phyloP scores from a whole-genome alignment of 1,140 invertebrate genomes.

The Elymnias hypermnestra region DNA sequence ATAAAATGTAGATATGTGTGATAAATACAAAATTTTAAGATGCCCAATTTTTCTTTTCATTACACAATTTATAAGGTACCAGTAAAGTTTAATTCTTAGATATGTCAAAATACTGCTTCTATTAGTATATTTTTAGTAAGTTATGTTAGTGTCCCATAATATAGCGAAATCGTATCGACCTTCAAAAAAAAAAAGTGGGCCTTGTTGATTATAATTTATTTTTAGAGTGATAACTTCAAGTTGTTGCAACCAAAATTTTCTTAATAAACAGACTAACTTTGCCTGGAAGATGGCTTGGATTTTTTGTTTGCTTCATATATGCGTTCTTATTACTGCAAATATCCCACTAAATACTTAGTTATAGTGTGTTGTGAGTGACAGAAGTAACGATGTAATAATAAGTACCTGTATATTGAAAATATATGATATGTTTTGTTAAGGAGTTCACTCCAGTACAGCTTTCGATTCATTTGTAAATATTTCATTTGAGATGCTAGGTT shows the following conservation, averaged over 20 bases:
- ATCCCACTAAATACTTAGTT: neutral
- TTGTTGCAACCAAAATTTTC: constrained; percentile 70
- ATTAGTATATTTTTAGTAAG: constrained; percentile 72
- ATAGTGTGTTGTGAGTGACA: neutral
- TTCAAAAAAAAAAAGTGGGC: constrained; percentile 52
- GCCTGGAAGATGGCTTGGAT: constrained; percentile 62
- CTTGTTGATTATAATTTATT: constrained; percentile 68
- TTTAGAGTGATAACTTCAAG: constrained; percentile 67
- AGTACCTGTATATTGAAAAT: neutral
- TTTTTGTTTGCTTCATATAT: constrained; percentile 30
- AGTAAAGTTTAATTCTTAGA: constrained; percentile 58
- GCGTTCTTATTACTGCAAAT: neutral
- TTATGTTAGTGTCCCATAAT: constrained; percentile 65
- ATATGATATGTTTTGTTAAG: neutral
- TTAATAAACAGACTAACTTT: constrained; percentile 73
- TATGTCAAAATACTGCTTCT: constrained; percentile 66
- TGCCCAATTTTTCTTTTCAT: constrained; percentile 66
- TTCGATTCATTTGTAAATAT: neutral
- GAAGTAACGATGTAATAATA: no score
- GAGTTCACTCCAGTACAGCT: neutral
- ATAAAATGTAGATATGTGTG: constrained; percentile 75
- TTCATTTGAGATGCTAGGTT: neutral
- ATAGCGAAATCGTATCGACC: constrained; percentile 55
- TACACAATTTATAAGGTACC: constrained; percentile 59
- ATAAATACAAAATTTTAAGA: constrained; percentile 78